Conservation (phyloP, 1,140 invertebrate species). For the Ctenoplectra terminalis region DNA sequence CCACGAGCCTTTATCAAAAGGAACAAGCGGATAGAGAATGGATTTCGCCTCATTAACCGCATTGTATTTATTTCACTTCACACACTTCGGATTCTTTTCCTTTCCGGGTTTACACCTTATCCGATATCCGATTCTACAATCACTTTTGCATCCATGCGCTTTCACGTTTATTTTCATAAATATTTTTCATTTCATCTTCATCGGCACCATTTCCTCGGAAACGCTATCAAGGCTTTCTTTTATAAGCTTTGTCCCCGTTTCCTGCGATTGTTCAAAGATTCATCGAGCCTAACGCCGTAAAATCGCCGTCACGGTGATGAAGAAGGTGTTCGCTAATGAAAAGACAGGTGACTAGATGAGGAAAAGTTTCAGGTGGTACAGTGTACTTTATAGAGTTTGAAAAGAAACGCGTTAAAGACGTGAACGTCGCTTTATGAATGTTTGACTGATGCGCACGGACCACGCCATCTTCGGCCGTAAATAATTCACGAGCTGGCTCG, state of each 20-base stretch:
- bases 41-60: conserved; percentile 44
- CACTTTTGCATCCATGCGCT: too few relatives aligned
- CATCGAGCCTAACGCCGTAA: neutral
- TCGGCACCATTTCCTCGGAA: neutral
- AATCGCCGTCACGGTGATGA: neutral
- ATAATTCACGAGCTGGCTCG: conserved; percentile 16
- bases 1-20: conserved; percentile 47
- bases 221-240: neutral
- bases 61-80: conserved; percentile 15
- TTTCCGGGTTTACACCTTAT: neutral
- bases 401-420: conserved; percentile 26
- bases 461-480: conserved; percentile 27
- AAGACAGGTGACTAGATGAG: conserved; percentile 23
- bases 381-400: conserved; percentile 3
- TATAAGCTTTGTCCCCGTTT: conserved; percentile 5
- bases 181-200: neutral
- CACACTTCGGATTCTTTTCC: neutral
- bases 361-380: neutral
- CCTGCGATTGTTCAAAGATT: conserved; percentile 11
- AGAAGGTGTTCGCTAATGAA: conserved; percentile 8
- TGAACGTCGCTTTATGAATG: conserved; percentile 26
- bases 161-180: too few relatives aligned
- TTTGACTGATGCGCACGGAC: conserved; percentile 21
- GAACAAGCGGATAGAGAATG: conserved; percentile 30
- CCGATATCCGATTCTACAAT: neutral